Evolutionary conservation across 2,797 vertebrate genomes (phyloP), one percentile per base, ranked within the genome.

Genomic region (Myoxocephalus aenaeus): DNA sequence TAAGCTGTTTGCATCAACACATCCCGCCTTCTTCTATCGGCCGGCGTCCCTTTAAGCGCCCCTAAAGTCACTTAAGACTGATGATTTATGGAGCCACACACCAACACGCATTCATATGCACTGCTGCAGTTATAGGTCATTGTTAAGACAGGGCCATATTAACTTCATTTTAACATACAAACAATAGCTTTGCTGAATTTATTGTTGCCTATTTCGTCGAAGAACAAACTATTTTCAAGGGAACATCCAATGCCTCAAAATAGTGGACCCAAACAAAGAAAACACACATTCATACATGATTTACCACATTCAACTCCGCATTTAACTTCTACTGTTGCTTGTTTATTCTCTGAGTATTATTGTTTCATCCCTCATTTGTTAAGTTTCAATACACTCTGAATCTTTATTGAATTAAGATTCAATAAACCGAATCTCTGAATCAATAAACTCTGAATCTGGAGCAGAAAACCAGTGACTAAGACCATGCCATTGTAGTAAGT

Each of bases 1-100:
- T 79, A 82, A 44, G 70, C 32, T n/a, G 29, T 54, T 53, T 25
- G 29, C 36, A 83, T 64, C 44, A 72, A 46, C 32, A 70, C 57
- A 44, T 22, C 51, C 65, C n/a, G 69, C 38, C n/a, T 48, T 53
- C 63, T 50, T 65, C 44, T 70, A 40, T 44, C 50, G 51, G 38
- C n/a, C 14, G 56, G 18, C 29, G 50, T 57, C 53, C n/a, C 40
- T 70, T 66, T 0, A 69, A 69, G 65, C 57, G 51, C 13, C 10
- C 54, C 34, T 65, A n/a, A 73, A 70, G 68, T 66, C 70, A 32
- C 73, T 75, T 75, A 81, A 84, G 75, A 59, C 48, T 56, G 77
- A 64, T 61, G 17, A 77, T 67, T 65, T 62, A 56, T 63, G 32
- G 0, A 76, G 57, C 54, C 63, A 53, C 63, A 70, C 66, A 29